Percentiles rank a stretch among this genome's conserved stretches.
phyloP scores from a whole-genome alignment of 2,888 invertebrate species.

The Serripes groenlandicus region DNA sequence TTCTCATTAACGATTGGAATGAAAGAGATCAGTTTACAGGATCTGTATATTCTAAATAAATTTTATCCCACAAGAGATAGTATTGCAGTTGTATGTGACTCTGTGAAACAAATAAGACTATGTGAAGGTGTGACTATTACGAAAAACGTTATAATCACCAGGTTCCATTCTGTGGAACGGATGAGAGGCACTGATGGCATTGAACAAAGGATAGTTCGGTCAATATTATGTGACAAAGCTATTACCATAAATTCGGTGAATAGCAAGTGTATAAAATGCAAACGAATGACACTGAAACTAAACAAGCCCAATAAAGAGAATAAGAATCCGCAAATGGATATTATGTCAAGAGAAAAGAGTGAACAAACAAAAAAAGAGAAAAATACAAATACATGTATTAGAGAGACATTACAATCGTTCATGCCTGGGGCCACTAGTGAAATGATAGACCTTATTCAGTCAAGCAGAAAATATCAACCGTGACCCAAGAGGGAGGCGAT shows the following conservation, averaged over 20 bases:
- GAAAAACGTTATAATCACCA: constrained; percentile 14
- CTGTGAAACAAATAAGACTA: constrained; percentile 12
- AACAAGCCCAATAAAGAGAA: neutral
- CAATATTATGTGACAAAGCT: constrained; percentile 21
- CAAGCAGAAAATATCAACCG: constrained; percentile 38
- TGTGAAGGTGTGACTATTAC: constrained; percentile 34
- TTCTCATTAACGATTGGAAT: too few relatives aligned
- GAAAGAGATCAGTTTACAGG: too few relatives aligned
- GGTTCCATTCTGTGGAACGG: constrained; percentile 29
- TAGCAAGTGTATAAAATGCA: constrained; percentile 26
- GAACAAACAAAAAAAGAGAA: too few relatives aligned
- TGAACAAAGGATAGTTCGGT: constrained; percentile 7
- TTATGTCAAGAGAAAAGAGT: neutral
- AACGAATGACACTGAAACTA: constrained; percentile 30
- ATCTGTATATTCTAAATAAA: too few relatives aligned
- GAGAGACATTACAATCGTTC: constrained; percentile 15
- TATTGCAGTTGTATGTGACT: constrained; percentile 14
- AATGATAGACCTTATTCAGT: constrained; percentile 45
- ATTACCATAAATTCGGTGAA: neutral
- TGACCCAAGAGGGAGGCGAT: constrained; percentile 44
- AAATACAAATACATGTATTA: too few relatives aligned
- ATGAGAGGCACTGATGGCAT: neutral
- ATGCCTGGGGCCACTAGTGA: constrained; percentile 29
- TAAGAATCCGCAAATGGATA: too few relatives aligned
- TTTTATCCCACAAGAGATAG: constrained; percentile 31